Evolutionary conservation across 37 sponge, comb jelly and placozoan species (phyloP), one percentile per base, ranked within the genome.

Genomic region (Cladorhizidae sp.): DNA sequence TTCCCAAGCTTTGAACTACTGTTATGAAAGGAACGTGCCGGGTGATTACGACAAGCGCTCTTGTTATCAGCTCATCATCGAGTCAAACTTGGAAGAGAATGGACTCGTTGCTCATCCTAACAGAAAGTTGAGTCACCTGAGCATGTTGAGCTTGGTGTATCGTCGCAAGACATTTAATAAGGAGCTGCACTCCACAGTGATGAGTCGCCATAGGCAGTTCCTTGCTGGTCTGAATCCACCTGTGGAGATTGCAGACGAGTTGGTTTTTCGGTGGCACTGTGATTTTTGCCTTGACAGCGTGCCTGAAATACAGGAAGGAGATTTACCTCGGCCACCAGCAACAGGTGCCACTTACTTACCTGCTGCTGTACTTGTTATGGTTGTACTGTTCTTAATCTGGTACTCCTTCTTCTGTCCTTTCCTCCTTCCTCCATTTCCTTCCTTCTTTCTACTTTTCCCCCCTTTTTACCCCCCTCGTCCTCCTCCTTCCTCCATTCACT

Each of bases 251-350:
- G 67, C 91, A 29, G 85, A 91, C 0, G 78, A 80, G 2, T 78
- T 91, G 65, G 28, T 95, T 6, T 29, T 73, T 3, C 71, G 90
- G 21, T 95, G 95, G 95, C 95, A 95, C 40, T 89, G 80, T 54
- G 73, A 55, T 3, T 95, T 95, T 52, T 38, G 35, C 0, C 79
- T 95, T 26, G 89, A 95, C 32, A 18, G 17, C 20, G 75, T 95
- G 1, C 83, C 93, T 41, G 90, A 95, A 11, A 74, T 95, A 1
- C 79, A 71, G 62, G 86, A 40, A 51, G 80, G 86, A 18, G 57
- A 79, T 29, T 75, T 95, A 2, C 95, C 95, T 0, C 20, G 62
- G 7, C 86, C 93, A 40, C 95, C 95, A 26, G 1, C 64, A 18
- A 37, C 51, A 77, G 78, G 67, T 70, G 49, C 8, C 9, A 9